Evolutionary conservation across 2,797 vertebrate genomes (phyloP), one percentile per base, ranked within the genome.

Genomic region (Sphaeramia orbicularis): DNA sequence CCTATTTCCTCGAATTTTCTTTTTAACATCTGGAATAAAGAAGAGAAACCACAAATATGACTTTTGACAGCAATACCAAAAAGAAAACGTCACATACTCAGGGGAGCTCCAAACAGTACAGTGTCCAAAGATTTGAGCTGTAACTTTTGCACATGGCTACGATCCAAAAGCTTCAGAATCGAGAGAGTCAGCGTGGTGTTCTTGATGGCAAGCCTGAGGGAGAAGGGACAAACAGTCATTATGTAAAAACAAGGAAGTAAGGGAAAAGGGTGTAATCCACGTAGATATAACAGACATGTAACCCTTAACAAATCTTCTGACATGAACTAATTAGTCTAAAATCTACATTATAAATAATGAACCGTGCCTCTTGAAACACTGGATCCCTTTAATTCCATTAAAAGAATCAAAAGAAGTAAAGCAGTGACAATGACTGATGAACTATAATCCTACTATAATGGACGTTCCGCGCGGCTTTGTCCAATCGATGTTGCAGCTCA

Each of bases 121-220:
- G 97, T 99, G 86, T 99, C 98, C 91, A 99, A 77, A 4, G 98
- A 89, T 45, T 99, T 99, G 50, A 99, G 95, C 84, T 99, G 97
- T 77, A 99, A 89, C 89, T 99, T 99, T 87, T 99, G 97, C 64
- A 96, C 85, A 57, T 99, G 98, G 92, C 96, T 98, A 43, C 98
- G 92, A 80, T 99, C 98, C 38, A 96, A 92, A 87, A 99, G 98
- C 75, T 99, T 99, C 81, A 99, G 93, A 35, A 98, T 94, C 0
- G 94, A 93, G 9, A 95, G 89, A 2, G 96, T 96, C 93, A 99
- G 93, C 45, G 97, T 98, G 40, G 86, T 91, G 0, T 99, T 99
- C 92, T 96, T 97, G 54, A 98, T 88, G 0, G 98, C 98, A 13
- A 99, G 84, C 82, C 98, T 99, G 93, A 60, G 44, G 55, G 57